These are phyloP conservation scores for Hydraecia micacea DNA, from an alignment of 2,888 invertebrate species.

Conservation along the genomic window DNA sequence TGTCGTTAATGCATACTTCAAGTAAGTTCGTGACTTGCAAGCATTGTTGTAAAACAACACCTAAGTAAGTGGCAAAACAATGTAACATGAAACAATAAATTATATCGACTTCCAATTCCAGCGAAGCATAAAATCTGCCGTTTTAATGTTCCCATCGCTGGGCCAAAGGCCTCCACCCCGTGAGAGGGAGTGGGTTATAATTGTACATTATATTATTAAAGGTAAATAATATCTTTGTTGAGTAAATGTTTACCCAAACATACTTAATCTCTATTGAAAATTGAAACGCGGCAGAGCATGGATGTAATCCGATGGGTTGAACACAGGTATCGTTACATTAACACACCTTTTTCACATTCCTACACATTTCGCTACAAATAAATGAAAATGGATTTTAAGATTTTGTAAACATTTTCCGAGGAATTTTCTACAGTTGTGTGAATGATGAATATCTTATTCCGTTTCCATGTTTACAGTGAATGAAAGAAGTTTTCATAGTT, in stretches of 20 bases:
- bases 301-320: conserved; percentile 55
- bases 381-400: conserved; percentile 45
- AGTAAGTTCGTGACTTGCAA: conserved; percentile 15
- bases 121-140: background rate
- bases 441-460: conserved; percentile 23
- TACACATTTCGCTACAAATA: conserved; percentile 42
- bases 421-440: conserved; percentile 3
- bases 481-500: background rate
- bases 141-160: too few relatives aligned
- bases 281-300: conserved; percentile 53
- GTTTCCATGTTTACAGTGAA: background rate
- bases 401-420: conserved; percentile 21
- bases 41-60: conserved; percentile 17
- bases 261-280: conserved; percentile 64
- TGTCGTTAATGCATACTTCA: conserved; percentile 11
- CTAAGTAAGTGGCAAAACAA: conserved; percentile 10
- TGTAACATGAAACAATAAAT: conserved; percentile 12
- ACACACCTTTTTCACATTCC: conserved; percentile 56
- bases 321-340: conserved; percentile 62
- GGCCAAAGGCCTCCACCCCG: too few relatives aligned
- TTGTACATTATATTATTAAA: conserved; percentile 23
- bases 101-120: conserved; percentile 3
- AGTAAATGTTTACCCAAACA: conserved; percentile 36
- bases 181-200: too few relatives aligned
- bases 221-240: conserved; percentile 37